Percentiles rank a stretch among this genome's conserved stretches.
phyloP scores from a whole-genome alignment of 2,888 invertebrate genomes.

The Xylocampa areola region DNA sequence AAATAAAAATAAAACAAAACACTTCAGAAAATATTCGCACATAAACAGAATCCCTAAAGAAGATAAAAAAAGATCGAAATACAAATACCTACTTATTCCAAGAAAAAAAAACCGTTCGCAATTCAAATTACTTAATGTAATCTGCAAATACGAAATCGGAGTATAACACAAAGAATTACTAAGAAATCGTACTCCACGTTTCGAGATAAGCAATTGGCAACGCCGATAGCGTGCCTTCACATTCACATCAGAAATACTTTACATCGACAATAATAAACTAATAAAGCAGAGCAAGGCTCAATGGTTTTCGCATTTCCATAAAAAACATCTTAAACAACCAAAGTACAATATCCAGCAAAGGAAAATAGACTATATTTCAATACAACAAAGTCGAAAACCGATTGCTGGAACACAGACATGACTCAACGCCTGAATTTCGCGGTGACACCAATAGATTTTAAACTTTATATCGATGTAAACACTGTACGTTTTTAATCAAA shows the following conservation, averaged over 20 bases:
- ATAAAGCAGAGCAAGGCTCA: slow-evolving; percentile 28
- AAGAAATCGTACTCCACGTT: slow-evolving; percentile 6
- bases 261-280: slow-evolving; percentile 30
- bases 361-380: not conserved
- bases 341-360: slow-evolving; percentile 5
- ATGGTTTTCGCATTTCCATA: slow-evolving; percentile 10
- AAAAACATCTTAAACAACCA: slow-evolving; percentile 10
- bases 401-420: not conserved
- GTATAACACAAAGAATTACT: slow-evolving; percentile 10
- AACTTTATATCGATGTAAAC: not conserved
- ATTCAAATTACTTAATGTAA: not conserved
- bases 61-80: too few species aligned
- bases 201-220: slow-evolving; percentile 47
- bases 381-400: not conserved
- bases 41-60: too few species aligned
- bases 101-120: not conserved
- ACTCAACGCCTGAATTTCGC: not conserved
- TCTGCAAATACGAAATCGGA: not conserved
- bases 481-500: slow-evolving; percentile 9
- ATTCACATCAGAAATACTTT: slow-evolving; percentile 33
- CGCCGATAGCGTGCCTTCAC: slow-evolving; percentile 37
- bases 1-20: too few species aligned
- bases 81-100: slow-evolving; percentile 1
- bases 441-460: not conserved
- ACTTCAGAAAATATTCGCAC: too few species aligned